phyloP scores from a whole-genome alignment of 1,140 invertebrate genomes.

The Drosophila suzukii region DNA sequence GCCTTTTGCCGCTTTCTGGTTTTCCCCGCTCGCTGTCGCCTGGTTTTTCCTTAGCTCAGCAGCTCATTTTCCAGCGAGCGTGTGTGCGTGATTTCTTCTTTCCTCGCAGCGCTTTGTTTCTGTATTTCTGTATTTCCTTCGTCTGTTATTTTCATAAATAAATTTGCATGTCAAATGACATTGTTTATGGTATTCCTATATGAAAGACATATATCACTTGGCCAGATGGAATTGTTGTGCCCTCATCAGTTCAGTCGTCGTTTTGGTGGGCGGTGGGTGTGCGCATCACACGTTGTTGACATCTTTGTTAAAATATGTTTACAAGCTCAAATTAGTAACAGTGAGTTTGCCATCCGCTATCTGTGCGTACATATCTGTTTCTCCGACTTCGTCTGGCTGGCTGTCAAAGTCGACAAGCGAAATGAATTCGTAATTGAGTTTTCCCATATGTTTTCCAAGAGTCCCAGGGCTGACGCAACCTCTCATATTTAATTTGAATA shows the following conservation, averaged over 20 bases:
- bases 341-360: constrained; percentile 29
- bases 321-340: constrained; percentile 77
- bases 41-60: constrained; percentile 64
- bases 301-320: constrained; percentile 83
- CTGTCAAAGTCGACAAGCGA: constrained; percentile 71
- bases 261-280: constrained; percentile 29
- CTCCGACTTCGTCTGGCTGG: constrained; percentile 50
- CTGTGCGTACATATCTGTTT: constrained; percentile 16
- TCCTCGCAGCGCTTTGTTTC: constrained; percentile 34
- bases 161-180: constrained; percentile 83
- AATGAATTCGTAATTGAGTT: constrained; percentile 83
- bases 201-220: constrained; percentile 70
- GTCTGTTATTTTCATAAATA: constrained; percentile 82
- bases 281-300: constrained; percentile 75
- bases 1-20: constrained; percentile 29
- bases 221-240: constrained; percentile 35
- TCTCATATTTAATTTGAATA: constrained; percentile 58
- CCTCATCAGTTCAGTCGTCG: constrained; percentile 25
- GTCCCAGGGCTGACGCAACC: constrained; percentile 23
- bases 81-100: constrained; percentile 71
- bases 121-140: constrained; percentile 41
- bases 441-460: constrained; percentile 52
- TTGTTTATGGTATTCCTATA: constrained; percentile 82
- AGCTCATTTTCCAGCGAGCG: constrained; percentile 66
- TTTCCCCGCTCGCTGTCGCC: constrained; percentile 24